Percentiles rank a stretch among this genome's conserved stretches.
Evolutionary conservation across 2,113 vertebrate species (phyloP).

Genomic region (Hippopotamus amphibius): DNA sequence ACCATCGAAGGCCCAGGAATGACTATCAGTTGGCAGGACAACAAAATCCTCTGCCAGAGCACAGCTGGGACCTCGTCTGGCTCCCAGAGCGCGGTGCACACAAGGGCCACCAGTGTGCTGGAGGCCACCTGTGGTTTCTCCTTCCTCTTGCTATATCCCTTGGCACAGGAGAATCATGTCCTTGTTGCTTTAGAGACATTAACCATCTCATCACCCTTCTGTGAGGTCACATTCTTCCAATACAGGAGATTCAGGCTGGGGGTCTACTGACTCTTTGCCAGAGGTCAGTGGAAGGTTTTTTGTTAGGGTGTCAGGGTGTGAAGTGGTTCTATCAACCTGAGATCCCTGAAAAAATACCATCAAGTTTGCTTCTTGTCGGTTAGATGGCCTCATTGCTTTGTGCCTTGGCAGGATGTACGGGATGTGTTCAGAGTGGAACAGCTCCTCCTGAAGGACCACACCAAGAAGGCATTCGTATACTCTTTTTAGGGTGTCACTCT

Average conservation of each 20-base stretch:
- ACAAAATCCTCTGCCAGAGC: slow-evolving; percentile 42
- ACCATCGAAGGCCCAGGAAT: slow-evolving; percentile 69
- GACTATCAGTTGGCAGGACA: slow-evolving; percentile 55
- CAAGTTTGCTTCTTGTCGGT: slow-evolving; percentile 52
- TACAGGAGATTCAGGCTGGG: slow-evolving; percentile 29
- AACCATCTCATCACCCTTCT: slow-evolving; percentile 75
- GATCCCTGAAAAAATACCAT: slow-evolving; percentile 53
- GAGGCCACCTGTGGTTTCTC: slow-evolving; percentile 68
- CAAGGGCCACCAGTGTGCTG: slow-evolving; percentile 20
- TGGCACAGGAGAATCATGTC: slow-evolving; percentile 74
- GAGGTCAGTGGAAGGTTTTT: slow-evolving; percentile 64
- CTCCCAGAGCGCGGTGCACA: neutral
- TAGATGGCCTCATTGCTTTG: slow-evolving; percentile 67
- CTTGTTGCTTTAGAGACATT: slow-evolving; percentile 68
- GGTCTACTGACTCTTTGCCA: slow-evolving; percentile 69
- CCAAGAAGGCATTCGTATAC: slow-evolving; percentile 38
- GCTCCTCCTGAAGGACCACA: slow-evolving; percentile 67
- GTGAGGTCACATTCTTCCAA: slow-evolving; percentile 64
- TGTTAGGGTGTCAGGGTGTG: neutral
- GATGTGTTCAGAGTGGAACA: slow-evolving; percentile 33
- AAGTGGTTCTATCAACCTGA: slow-evolving; percentile 45
- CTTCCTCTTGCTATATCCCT: slow-evolving; percentile 81
- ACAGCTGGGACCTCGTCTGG: slow-evolving; percentile 53
- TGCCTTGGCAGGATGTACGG: slow-evolving; percentile 65
- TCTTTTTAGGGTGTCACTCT: neutral